Evolutionary conservation across 2,113 vertebrate species (phyloP).

Genomic region (Corythornis madagascariensis): DNA sequence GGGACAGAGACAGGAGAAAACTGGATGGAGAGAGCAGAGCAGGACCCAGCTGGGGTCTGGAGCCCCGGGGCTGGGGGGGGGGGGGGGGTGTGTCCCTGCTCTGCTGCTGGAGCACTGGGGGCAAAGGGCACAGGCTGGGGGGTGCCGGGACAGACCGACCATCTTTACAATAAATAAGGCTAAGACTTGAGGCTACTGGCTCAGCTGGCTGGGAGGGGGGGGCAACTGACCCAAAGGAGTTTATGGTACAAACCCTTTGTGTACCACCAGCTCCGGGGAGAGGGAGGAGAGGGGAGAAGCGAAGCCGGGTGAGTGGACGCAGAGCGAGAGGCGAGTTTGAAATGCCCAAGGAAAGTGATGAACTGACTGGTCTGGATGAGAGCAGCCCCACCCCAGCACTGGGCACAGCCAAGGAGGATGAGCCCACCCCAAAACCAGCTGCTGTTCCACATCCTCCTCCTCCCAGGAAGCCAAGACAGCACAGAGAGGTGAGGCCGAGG

Average conservation of each 20-base stretch:
- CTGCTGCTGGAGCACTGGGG: background rate
- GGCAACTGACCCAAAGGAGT: background rate
- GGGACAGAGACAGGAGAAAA: background rate
- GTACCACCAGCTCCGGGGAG: too few relatives aligned
- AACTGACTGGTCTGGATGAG: background rate
- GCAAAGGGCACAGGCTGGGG: rapidly evolving
- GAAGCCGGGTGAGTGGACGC: background rate
- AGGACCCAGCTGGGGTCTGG: background rate
- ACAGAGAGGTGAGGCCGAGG: background rate
- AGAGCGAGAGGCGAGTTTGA: background rate
- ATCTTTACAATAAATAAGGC: conserved; percentile 62
- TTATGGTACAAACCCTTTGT: background rate
- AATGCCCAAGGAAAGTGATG: background rate
- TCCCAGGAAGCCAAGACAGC: background rate
- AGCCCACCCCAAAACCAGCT: background rate
- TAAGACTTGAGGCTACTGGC: conserved; percentile 27
- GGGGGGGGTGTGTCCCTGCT: too few relatives aligned
- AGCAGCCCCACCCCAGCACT: background rate
- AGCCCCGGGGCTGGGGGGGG: background rate
- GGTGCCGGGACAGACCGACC: background rate
- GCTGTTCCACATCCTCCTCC: too few relatives aligned
- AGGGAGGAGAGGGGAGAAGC: background rate
- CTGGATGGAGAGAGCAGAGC: background rate
- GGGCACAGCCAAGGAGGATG: background rate
- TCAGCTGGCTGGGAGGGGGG: conserved; percentile 4